Evolutionary conservation across 2,888 invertebrate genomes (phyloP).

Genomic region (Noctua fimbriata): DNA sequence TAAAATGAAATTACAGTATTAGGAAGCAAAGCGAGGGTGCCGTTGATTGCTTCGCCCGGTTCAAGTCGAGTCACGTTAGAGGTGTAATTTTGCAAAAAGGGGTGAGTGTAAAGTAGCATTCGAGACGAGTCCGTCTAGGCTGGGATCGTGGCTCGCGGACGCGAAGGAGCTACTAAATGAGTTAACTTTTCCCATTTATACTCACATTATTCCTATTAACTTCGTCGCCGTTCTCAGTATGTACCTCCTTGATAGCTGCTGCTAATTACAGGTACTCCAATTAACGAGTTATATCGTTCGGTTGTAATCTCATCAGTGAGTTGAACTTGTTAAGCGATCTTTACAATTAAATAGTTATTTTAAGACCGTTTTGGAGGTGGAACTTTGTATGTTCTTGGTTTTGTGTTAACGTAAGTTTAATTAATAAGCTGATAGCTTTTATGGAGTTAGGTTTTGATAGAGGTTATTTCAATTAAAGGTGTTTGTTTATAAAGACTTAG

Average conservation of each 20-base stretch:
- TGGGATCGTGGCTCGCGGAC: conserved; percentile 73
- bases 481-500: background rate
- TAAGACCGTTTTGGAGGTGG: conserved; percentile 35
- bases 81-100: conserved; percentile 85
- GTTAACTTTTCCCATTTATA: conserved; percentile 88
- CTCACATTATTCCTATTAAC: conserved; percentile 87
- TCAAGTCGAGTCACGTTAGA: conserved; percentile 81
- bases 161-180: conserved; percentile 82
- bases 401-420: conserved; percentile 29
- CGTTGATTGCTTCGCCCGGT: conserved; percentile 67
- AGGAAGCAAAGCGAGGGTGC: conserved; percentile 64
- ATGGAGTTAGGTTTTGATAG: background rate
- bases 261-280: conserved; percentile 85
- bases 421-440: conserved; percentile 31
- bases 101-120: conserved; percentile 83
- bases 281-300: conserved; percentile 81
- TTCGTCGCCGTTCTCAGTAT: conserved; percentile 82
- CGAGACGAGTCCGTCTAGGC: conserved; percentile 71
- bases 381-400: conserved; percentile 40
- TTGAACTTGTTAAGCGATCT: conserved; percentile 73
- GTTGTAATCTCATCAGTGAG: conserved; percentile 75
- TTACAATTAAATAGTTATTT: conserved; percentile 62
- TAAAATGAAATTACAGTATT: conserved; percentile 74
- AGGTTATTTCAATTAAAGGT: conserved; percentile 12
- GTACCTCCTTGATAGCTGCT: conserved; percentile 80